Evolutionary conservation across 2,888 invertebrate genomes (phyloP).

Genomic region (Tethea ocularis): DNA sequence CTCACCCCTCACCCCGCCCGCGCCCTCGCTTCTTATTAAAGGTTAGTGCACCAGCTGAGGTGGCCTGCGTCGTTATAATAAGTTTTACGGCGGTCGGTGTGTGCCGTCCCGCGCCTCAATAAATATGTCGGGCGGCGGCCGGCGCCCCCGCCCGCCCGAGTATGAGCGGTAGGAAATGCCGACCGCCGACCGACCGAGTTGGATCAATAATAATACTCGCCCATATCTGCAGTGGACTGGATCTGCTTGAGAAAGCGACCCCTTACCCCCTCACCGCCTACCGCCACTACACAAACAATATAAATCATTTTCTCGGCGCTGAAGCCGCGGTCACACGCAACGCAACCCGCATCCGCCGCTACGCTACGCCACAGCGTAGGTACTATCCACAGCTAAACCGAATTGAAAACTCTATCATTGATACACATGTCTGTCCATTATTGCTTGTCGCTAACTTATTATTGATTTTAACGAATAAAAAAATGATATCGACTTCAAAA

Average conservation of each 20-base stretch:
- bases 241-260: constrained; percentile 78
- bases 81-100: constrained; percentile 68
- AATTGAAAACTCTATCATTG: neutral
- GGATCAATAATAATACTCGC: constrained; percentile 84
- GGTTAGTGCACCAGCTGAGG: constrained; percentile 70
- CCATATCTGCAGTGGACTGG: constrained; percentile 83
- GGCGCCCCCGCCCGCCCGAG: constrained; percentile 58
- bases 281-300: constrained; percentile 78
- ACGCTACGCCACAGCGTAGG: constrained; percentile 18
- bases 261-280: constrained; percentile 45
- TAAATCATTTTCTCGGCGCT: constrained; percentile 79
- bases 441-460: too few relatives aligned
- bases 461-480: too few relatives aligned
- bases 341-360: constrained; percentile 23
- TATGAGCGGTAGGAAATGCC: constrained; percentile 81
- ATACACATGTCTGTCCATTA: neutral
- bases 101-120: constrained; percentile 69
- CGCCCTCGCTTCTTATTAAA: constrained; percentile 58
- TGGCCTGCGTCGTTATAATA: constrained; percentile 67
- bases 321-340: constrained; percentile 65
- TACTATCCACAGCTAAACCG: neutral
- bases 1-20: constrained; percentile 59
- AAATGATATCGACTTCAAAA: too few relatives aligned
- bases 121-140: constrained; percentile 70
- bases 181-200: constrained; percentile 69